These are phyloP conservation scores for Thripadectes ignobilis DNA, from an alignment of 2,797 vertebrate genomes.

Conservation along the genomic window DNA sequence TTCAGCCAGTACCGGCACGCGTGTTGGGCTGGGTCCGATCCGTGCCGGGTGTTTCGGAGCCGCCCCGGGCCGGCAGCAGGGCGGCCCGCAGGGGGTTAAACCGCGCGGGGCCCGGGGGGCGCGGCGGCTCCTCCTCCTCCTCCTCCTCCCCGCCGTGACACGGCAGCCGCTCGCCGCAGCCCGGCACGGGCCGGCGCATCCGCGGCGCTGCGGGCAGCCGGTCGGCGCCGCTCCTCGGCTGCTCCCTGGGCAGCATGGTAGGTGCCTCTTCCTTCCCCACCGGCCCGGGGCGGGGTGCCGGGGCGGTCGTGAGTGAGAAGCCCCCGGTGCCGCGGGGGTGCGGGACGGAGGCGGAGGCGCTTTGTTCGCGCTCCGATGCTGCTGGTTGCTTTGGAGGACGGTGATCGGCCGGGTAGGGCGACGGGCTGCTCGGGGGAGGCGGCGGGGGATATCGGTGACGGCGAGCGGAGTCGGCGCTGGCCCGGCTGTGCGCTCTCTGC, in stretches of 20 bases:
- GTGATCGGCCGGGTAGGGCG: neutral
- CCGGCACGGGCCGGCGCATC: neutral
- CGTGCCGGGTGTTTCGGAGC: accelerated
- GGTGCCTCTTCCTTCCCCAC: neutral
- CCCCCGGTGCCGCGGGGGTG: neutral
- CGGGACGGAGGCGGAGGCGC: neutral
- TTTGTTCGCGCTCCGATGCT: neutral
- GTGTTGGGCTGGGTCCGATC: accelerated
- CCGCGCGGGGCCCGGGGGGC: neutral
- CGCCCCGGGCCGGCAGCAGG: neutral
- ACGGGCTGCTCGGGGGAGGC: neutral
- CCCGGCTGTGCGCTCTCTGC: neutral
- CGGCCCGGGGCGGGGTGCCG: neutral
- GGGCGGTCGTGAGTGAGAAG: neutral
- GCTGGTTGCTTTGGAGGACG: neutral
- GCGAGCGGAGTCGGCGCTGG: neutral
- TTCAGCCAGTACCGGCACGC: accelerated
- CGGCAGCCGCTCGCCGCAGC: neutral
- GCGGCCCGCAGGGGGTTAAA: neutral
- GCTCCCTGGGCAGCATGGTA: neutral
- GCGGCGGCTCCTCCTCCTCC: neutral
- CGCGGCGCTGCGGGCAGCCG: neutral
- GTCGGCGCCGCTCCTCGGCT: neutral
- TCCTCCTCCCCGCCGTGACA: neutral
- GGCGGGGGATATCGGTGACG: neutral